Conservation (phyloP, 2,888 invertebrate genomes). For the Hypomecis punctinalis region DNA sequence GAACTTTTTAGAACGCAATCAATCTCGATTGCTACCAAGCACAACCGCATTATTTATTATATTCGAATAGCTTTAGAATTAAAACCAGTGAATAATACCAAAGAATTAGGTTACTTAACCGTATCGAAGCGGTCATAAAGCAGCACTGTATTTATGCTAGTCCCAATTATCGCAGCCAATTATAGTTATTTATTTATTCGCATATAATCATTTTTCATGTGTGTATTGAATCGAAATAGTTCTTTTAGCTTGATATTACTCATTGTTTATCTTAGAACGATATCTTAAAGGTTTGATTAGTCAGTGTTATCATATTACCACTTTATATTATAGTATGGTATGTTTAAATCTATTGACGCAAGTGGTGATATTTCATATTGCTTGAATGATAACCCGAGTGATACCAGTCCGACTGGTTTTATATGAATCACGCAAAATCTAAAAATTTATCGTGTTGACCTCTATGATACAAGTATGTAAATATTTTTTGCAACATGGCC, state of each 20-base stretch:
- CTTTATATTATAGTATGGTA: conserved; percentile 46
- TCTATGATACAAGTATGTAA: conserved; percentile 43
- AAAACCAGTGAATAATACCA: conserved; percentile 77
- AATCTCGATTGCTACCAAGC: conserved; percentile 56
- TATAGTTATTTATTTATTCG: conserved; percentile 67
- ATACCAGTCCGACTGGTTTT: conserved; percentile 36
- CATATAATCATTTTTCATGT: conserved; percentile 65
- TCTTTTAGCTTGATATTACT: conserved; percentile 60
- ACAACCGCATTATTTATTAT: conserved; percentile 61
- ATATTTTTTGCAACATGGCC: conserved; percentile 55
- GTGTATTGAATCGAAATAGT: conserved; percentile 53
- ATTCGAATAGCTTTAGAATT: conserved; percentile 63
- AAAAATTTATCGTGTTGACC: conserved; percentile 46
- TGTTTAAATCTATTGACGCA: conserved; percentile 57
- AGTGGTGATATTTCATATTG: conserved; percentile 53
- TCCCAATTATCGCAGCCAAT: conserved; percentile 72
- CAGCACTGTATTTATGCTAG: conserved; percentile 72
- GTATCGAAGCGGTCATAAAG: conserved; percentile 55
- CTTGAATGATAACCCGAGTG: conserved; percentile 48
- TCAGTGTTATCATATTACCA: conserved; percentile 53
- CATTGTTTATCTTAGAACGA: conserved; percentile 60
- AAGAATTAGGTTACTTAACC: conserved; percentile 69
- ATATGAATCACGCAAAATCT: conserved; percentile 46
- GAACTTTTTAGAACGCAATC: conserved; percentile 35
- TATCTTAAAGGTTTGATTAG: conserved; percentile 56